Percentiles rank a stretch among this genome's conserved stretches.
These are phyloP conservation scores for Salvelinus fontinalis DNA, from an alignment of 2,113 vertebrate genomes.

Conservation along the genomic window DNA sequence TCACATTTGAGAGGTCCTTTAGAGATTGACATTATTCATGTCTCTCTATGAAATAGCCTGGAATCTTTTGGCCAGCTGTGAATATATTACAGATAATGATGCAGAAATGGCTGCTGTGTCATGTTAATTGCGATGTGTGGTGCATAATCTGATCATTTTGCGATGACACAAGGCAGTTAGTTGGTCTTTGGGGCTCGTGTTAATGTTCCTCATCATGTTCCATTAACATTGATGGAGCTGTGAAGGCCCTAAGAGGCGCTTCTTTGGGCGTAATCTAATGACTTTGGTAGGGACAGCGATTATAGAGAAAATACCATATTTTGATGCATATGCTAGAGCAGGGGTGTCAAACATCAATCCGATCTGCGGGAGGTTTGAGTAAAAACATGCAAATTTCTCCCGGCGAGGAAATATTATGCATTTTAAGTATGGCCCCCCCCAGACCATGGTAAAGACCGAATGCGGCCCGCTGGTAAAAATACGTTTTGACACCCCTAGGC, in stretches of 20 bases:
- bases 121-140: slow-evolving; percentile 20
- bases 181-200: background rate
- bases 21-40: background rate
- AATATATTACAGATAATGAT: background rate
- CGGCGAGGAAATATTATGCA: too few species aligned
- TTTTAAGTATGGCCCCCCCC: too few species aligned
- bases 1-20: background rate
- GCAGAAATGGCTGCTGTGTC: background rate
- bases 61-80: background rate
- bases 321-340: too few species aligned
- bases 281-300: slow-evolving; percentile 1
- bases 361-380: too few species aligned
- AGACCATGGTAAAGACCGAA: too few species aligned
- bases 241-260: background rate
- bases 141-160: background rate
- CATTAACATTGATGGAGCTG: slow-evolving; percentile 21
- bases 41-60: background rate
- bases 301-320: background rate
- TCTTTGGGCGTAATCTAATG: background rate
- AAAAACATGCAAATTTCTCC: too few species aligned
- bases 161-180: slow-evolving; percentile 11
- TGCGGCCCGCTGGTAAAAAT: too few species aligned
- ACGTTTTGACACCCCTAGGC: too few species aligned
- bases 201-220: slow-evolving; percentile 26
- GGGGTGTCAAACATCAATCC: too few species aligned